Conservation (phyloP, 2,797 vertebrate species). For the Linurgus olivaceus region DNA sequence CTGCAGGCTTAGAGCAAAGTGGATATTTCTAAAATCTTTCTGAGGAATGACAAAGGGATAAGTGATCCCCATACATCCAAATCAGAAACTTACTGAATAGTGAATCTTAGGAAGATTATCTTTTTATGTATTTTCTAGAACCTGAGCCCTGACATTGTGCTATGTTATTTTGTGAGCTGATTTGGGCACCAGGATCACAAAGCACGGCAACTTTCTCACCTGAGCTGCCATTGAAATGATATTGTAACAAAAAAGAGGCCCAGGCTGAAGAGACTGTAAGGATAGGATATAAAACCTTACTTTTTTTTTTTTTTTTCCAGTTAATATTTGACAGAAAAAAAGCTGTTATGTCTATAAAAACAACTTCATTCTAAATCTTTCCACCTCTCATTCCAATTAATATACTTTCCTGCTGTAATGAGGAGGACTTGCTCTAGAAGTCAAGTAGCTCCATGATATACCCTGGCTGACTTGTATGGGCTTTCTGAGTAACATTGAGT, state of each 20-base stretch:
- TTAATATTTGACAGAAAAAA: neutral
- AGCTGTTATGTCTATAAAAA: neutral
- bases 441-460: neutral
- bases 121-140: neutral
- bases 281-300: neutral
- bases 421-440: neutral
- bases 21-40: neutral
- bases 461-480: neutral
- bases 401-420: neutral
- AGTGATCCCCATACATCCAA: neutral
- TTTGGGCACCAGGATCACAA: neutral
- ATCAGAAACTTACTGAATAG: neutral
- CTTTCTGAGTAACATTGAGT: neutral
- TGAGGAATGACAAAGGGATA: neutral
- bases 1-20: neutral
- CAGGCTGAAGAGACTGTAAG: neutral
- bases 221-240: neutral
- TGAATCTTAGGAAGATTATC: neutral
- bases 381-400: neutral
- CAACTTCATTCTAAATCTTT: neutral
- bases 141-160: neutral
- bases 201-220: neutral
- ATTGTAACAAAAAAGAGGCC: neutral
- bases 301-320: neutral
- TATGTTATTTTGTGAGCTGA: neutral